These are phyloP conservation scores for Amblyraja radiata DNA, from an alignment of 2,797 vertebrate species.

Conservation along the genomic window DNA sequence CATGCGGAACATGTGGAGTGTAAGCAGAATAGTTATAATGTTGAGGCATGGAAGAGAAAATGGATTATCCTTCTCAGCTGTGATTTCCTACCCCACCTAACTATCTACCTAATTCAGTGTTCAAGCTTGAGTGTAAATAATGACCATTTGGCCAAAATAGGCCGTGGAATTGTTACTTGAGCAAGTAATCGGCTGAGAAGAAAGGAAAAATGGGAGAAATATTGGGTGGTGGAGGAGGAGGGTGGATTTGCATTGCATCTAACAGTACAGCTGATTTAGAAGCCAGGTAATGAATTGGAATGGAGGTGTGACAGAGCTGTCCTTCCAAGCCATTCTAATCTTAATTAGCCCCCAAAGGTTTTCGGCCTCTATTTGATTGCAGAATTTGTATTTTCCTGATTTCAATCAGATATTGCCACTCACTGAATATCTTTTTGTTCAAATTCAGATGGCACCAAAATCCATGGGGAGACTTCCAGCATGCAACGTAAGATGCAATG, in stretches of 20 bases:
- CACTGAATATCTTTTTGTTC: neutral
- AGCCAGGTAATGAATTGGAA: neutral
- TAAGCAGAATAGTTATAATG: neutral
- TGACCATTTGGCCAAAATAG: neutral
- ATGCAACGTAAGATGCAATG: constrained; percentile 33
- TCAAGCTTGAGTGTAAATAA: neutral
- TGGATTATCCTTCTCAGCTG: neutral
- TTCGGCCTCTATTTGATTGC: too few species aligned
- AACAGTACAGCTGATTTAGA: neutral
- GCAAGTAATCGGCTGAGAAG: neutral
- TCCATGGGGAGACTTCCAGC: constrained; percentile 33
- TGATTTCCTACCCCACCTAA: neutral
- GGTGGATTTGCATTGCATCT: neutral
- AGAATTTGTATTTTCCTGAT: neutral
- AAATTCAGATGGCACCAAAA: constrained; percentile 20
- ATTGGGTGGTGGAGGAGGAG: neutral
- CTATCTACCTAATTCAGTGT: neutral
- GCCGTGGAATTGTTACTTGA: neutral
- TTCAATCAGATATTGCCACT: neutral
- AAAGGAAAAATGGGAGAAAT: neutral
- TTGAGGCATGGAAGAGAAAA: neutral
- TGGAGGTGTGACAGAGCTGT: neutral
- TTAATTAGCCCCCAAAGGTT: neutral
- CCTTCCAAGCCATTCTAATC: neutral
- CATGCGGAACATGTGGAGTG: neutral